phyloP scores from a whole-genome alignment of 1,140 invertebrate species.

The Colletes latitarsis region DNA sequence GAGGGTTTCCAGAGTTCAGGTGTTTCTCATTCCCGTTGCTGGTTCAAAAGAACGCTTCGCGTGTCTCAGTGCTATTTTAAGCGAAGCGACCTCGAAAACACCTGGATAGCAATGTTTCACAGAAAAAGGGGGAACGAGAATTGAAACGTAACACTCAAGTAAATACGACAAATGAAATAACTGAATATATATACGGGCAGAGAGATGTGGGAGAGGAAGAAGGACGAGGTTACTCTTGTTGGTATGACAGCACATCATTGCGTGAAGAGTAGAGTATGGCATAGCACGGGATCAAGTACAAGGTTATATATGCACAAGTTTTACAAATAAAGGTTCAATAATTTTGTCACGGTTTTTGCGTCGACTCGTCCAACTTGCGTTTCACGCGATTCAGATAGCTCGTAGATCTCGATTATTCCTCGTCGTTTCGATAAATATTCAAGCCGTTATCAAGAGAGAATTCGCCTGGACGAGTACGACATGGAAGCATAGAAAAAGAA shows the following conservation, averaged over 20 bases:
- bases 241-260: constrained; percentile 82
- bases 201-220: constrained; percentile 55
- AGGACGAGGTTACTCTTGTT: constrained; percentile 74
- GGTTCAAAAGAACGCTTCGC: not conserved
- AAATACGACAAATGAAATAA: constrained; percentile 53
- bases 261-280: constrained; percentile 79
- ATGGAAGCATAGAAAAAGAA: constrained; percentile 51
- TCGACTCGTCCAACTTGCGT: constrained; percentile 44
- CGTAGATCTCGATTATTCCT: not conserved
- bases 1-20: constrained; percentile 16
- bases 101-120: constrained; percentile 45
- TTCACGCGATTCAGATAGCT: not conserved
- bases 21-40: constrained; percentile 2
- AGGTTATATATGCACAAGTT: constrained; percentile 73
- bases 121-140: constrained; percentile 60
- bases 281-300: constrained; percentile 76
- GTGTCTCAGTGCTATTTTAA: not conserved
- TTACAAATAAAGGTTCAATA: constrained; percentile 60
- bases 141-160: constrained; percentile 49
- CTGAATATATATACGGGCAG: constrained; percentile 44
- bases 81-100: constrained; percentile 19
- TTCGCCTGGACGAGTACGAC: constrained; percentile 46
- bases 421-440: not conserved
- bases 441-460: not conserved
- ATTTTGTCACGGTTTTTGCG: constrained; percentile 54